A percentile compares a stretch with the other conserved stretches of the same genome.
Evolutionary conservation across 2,113 vertebrate species (phyloP).

Genomic region (Rissa tridactyla): DNA sequence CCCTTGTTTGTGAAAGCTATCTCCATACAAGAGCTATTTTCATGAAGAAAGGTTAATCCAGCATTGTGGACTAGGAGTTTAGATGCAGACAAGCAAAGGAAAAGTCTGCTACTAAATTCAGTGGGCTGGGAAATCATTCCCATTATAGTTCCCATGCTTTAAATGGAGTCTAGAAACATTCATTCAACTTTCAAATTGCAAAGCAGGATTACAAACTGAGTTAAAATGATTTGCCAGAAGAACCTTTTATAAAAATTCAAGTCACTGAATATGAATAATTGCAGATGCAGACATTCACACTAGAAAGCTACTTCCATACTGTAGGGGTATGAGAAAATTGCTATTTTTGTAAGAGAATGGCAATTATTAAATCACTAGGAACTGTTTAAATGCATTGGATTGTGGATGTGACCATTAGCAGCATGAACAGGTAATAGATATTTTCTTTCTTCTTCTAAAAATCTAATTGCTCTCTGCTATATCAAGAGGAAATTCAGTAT

Average conservation of each 20-base stretch:
- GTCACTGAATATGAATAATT: slow-evolving; percentile 29
- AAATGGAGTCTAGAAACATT: background rate
- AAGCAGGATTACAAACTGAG: slow-evolving; percentile 9
- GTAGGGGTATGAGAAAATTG: background rate
- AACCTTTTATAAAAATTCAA: slow-evolving; percentile 30
- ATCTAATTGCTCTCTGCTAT: background rate
- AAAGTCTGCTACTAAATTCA: slow-evolving; percentile 1
- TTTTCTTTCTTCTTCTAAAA: slow-evolving; percentile 42
- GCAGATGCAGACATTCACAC: background rate
- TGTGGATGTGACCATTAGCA: slow-evolving; percentile 23
- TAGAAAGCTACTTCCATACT: slow-evolving; percentile 3
- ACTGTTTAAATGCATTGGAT: slow-evolving; percentile 7
- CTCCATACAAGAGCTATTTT: background rate
- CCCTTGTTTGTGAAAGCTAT: background rate
- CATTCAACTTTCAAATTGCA: slow-evolving; percentile 26
- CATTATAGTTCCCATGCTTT: background rate
- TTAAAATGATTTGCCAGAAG: slow-evolving; percentile 7
- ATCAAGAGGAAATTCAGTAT: slow-evolving; percentile 22
- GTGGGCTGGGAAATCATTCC: background rate
- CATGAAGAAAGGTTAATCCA: background rate
- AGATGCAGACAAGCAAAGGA: background rate
- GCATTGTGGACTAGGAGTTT: background rate
- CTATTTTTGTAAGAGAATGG: slow-evolving; percentile 35
- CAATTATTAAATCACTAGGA: slow-evolving; percentile 47
- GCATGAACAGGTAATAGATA: slow-evolving; percentile 18